These are phyloP conservation scores for Perithous albicinctus DNA, from an alignment of 2,888 invertebrate genomes.

Conservation along the genomic window DNA sequence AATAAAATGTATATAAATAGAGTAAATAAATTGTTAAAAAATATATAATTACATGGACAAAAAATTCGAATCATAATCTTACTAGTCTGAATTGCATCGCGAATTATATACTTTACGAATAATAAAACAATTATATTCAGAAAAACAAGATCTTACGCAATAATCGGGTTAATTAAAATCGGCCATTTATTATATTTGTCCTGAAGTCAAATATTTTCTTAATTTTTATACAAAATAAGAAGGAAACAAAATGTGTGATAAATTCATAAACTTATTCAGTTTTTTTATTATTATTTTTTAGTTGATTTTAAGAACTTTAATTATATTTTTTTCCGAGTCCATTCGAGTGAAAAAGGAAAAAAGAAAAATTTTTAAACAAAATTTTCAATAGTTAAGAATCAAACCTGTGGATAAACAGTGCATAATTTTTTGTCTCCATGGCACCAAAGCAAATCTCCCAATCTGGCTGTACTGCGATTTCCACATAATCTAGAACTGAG, in stretches of 20 bases:
- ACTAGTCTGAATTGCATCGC: neutral
- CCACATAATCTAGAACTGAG: slow-evolving; percentile 86
- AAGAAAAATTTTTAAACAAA: neutral
- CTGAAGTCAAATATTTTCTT: too few relatives aligned
- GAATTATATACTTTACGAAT: neutral
- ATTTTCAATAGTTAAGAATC: neutral
- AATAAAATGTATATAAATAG: neutral
- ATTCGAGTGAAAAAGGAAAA: neutral
- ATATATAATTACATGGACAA: neutral
- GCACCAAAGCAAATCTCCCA: slow-evolving; percentile 88
- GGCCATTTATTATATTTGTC: too few relatives aligned
- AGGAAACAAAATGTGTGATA: too few relatives aligned
- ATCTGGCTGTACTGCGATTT: slow-evolving; percentile 86
- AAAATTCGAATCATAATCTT: too few relatives aligned
- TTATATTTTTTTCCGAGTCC: too few relatives aligned
- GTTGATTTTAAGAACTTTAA: too few relatives aligned
- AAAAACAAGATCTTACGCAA: too few relatives aligned
- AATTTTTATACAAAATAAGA: too few relatives aligned
- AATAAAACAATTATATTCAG: neutral
- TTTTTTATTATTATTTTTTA: too few relatives aligned
- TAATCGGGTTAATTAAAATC: too few relatives aligned
- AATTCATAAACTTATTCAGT: too few relatives aligned
- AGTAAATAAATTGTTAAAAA: neutral
- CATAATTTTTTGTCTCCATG: slow-evolving; percentile 86
- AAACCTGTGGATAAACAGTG: slow-evolving; percentile 87